These are phyloP conservation scores for Stenolophus ochropezus DNA, from an alignment of 2,888 invertebrate species.

Conservation along the genomic window DNA sequence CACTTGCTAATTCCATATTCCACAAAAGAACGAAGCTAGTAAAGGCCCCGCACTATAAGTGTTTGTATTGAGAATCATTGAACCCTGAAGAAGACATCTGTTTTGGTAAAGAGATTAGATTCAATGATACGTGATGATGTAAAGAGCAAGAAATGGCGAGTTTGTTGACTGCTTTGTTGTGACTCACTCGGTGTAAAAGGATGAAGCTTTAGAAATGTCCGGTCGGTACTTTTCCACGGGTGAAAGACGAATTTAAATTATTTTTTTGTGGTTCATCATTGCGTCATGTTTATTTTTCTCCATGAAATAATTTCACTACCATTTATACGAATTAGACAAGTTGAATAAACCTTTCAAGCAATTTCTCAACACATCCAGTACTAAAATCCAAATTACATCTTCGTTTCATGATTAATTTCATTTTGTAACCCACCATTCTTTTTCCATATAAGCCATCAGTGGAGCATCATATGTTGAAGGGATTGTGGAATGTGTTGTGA, in stretches of 20 bases:
- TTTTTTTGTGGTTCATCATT: conserved; percentile 8
- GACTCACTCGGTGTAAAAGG: conserved; percentile 19
- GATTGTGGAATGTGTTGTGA: not conserved
- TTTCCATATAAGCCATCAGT: conserved; percentile 21
- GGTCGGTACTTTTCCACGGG: not conserved
- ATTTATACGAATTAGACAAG: not conserved
- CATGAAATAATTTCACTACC: not conserved
- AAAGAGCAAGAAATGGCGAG: not conserved
- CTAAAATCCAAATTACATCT: conserved; percentile 24
- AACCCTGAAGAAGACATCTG: conserved; percentile 8
- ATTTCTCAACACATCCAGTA: too few species aligned
- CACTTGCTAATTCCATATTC: too few species aligned
- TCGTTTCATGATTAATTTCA: conserved; percentile 31
- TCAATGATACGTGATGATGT: conserved; percentile 8
- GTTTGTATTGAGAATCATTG: not conserved
- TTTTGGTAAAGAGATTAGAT: conserved; percentile 20
- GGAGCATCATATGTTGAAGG: not conserved
- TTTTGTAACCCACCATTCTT: conserved; percentile 30
- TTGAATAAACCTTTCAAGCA: conserved; percentile 24
- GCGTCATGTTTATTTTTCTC: conserved; percentile 12
- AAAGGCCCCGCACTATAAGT: too few species aligned
- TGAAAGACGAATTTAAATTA: conserved; percentile 14
- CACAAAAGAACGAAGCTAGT: too few species aligned
- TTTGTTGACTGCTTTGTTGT: conserved; percentile 28
- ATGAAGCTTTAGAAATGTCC: conserved; percentile 12